phyloP scores from a whole-genome alignment of 2,888 invertebrate genomes.

The Eugnorisma glareosa region DNA sequence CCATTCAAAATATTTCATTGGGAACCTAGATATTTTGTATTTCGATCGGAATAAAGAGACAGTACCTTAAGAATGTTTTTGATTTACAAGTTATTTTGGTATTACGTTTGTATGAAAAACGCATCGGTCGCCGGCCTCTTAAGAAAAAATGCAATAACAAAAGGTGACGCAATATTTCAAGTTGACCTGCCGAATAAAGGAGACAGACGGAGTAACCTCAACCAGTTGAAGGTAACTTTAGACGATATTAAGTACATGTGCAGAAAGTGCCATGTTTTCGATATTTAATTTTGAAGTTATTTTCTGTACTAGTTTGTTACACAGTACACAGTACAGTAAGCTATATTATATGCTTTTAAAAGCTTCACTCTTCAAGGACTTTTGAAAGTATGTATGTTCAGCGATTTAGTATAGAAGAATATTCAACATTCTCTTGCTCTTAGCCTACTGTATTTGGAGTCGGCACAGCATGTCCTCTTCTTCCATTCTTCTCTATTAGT shows the following conservation, averaged over 20 bases:
- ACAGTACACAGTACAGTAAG: too few species aligned
- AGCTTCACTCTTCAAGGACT: background rate
- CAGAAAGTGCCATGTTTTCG: conserved; percentile 2
- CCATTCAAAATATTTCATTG: too few species aligned
- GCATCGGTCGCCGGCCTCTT: too few species aligned
- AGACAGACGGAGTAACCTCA: conserved; percentile 18
- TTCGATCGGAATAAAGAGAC: too few species aligned
- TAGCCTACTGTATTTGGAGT: background rate
- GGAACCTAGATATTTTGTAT: too few species aligned
- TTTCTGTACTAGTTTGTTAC: background rate
- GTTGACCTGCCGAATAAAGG: conserved; percentile 26
- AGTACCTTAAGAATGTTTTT: too few species aligned
- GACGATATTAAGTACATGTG: conserved; percentile 5
- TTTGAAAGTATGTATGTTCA: background rate
- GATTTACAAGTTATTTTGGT: too few species aligned
- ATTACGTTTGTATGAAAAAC: too few species aligned
- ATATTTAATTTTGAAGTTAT: conserved; percentile 1
- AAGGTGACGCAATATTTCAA: conserved; percentile 21
- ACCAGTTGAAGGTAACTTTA: conserved; percentile 41
- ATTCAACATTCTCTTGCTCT: background rate
- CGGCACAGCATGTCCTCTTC: background rate
- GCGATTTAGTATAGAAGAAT: background rate
- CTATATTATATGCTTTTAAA: background rate
- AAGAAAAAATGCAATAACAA: conserved; percentile 17
- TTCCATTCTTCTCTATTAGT: background rate